These are phyloP conservation scores for Chrysolina haemoptera DNA, from an alignment of 2,888 invertebrate species.

Conservation along the genomic window DNA sequence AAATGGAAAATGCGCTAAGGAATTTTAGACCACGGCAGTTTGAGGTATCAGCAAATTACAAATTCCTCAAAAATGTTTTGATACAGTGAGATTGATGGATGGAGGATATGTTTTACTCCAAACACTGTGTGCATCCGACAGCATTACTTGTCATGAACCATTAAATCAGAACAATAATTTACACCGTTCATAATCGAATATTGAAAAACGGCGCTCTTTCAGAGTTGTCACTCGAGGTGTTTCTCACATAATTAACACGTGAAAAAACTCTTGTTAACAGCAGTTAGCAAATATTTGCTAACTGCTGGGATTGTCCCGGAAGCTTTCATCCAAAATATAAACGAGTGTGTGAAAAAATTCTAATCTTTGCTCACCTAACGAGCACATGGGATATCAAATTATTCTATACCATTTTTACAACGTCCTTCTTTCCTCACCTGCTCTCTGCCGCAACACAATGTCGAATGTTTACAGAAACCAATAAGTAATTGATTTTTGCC, in stretches of 20 bases:
- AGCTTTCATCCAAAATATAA: not conserved
- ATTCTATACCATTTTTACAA: conserved; percentile 25
- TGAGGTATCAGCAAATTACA: no score
- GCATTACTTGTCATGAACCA: no score
- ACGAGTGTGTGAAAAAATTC: not conserved
- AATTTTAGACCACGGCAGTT: no score
- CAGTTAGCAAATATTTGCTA: conserved; percentile 5
- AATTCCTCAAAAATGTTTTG: no score
- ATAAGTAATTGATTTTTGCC: conserved; percentile 49
- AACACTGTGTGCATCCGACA: no score
- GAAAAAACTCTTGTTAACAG: not conserved
- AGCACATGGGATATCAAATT: conserved; percentile 3
- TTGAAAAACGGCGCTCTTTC: no score
- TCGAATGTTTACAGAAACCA: conserved; percentile 31
- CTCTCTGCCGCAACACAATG: conserved; percentile 18
- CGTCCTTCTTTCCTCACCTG: conserved; percentile 29
- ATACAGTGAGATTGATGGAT: no score
- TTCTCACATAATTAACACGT: not conserved
- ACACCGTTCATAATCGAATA: no score
- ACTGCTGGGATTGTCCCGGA: conserved; percentile 4
- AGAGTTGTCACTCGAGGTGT: not conserved
- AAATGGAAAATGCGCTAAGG: no score
- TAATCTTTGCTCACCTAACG: not conserved
- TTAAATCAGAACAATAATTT: no score
- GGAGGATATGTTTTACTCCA: no score